These are phyloP conservation scores for Borostomias antarcticus DNA, from an alignment of 2,797 vertebrate genomes.

Conservation along the genomic window DNA sequence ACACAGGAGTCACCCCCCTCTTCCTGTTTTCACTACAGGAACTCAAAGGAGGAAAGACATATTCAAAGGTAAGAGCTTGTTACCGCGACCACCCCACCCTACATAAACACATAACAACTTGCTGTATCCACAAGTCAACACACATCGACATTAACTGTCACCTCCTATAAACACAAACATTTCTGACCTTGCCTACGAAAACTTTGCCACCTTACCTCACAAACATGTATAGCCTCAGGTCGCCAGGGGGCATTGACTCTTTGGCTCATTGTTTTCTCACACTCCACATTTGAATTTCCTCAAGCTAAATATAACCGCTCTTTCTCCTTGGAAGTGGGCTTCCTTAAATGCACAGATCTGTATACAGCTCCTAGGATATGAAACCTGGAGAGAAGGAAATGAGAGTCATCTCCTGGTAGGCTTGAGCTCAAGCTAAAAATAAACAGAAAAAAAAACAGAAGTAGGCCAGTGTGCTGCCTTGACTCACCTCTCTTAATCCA, in stretches of 20 bases:
- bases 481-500: neutral
- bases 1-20: constrained; percentile 43
- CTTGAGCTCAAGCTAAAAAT: neutral
- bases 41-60: constrained; percentile 96
- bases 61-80: constrained; percentile 88
- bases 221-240: neutral
- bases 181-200: constrained; percentile 6
- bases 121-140: constrained; percentile 8
- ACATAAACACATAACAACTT: constrained; percentile 21
- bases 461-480: neutral
- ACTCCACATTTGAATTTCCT: constrained; percentile 65
- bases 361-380: constrained; percentile 57
- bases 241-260: constrained; percentile 49
- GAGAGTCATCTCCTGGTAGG: constrained; percentile 11
- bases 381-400: constrained; percentile 34
- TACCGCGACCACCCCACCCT: constrained; percentile 17
- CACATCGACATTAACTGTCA: constrained; percentile 8
- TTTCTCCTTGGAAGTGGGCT: constrained; percentile 60
- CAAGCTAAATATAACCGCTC: constrained; percentile 66
- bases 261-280: constrained; percentile 59
- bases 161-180: constrained; percentile 46
- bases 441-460: neutral
- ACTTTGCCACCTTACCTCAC: neutral
- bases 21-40: constrained; percentile 86
- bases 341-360: constrained; percentile 60